Evolutionary conservation across 2,888 invertebrate genomes (phyloP).

Genomic region (Neria commutata): DNA sequence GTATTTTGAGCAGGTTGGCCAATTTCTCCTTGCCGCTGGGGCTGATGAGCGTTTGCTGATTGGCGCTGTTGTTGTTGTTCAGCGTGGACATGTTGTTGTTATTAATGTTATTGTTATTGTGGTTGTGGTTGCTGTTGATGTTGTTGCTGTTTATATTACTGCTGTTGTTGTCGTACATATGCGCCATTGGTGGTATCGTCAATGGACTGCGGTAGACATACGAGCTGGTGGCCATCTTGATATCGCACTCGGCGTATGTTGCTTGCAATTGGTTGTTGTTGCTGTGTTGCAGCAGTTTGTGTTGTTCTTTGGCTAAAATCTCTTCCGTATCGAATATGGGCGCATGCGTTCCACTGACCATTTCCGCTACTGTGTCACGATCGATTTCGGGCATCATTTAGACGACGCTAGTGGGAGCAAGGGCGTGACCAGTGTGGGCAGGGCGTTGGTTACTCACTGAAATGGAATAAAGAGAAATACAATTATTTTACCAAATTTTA

Average conservation of each 20-base stretch:
- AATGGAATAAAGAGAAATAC: no score
- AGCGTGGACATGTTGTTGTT: constrained; percentile 21
- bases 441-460: no score
- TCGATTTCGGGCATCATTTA: constrained; percentile 62
- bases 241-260: constrained; percentile 31
- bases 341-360: constrained; percentile 55
- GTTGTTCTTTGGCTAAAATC: constrained; percentile 42
- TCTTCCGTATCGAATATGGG: constrained; percentile 49
- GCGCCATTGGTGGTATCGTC: constrained; percentile 50
- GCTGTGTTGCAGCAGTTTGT: constrained; percentile 34
- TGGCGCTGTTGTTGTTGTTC: constrained; percentile 12
- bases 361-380: constrained; percentile 56
- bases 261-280: constrained; percentile 33
- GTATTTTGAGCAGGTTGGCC: constrained; percentile 41
- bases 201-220: constrained; percentile 58
- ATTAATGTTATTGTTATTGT: constrained; percentile 20
- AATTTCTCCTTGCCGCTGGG: constrained; percentile 50
- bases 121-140: constrained; percentile 23
- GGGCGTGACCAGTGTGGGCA: no score
- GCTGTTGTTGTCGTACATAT: neutral
- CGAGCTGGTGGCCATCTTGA: constrained; percentile 51
- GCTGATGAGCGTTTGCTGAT: constrained; percentile 31
- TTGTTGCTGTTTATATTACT: constrained; percentile 18
- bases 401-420: no score
- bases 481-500: no score